phyloP scores from a whole-genome alignment of 2,888 invertebrate genomes.

The Anodontia alba region DNA sequence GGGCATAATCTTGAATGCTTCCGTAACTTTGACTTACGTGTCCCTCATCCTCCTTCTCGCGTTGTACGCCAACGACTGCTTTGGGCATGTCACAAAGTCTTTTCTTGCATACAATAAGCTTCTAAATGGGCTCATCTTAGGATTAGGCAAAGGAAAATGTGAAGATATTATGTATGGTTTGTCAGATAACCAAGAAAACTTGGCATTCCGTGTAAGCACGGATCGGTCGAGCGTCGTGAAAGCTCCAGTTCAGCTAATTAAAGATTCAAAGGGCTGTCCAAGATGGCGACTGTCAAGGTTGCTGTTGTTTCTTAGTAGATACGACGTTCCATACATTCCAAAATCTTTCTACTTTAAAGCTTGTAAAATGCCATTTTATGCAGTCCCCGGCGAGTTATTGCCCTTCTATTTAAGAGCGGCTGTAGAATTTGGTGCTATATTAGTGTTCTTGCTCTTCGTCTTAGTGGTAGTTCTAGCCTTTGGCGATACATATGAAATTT shows the following conservation, averaged over 20 bases:
- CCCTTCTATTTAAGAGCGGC: conserved; percentile 49
- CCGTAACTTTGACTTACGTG: conserved; percentile 66
- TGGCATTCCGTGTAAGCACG: conserved; percentile 11
- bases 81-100: conserved; percentile 70
- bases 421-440: conserved; percentile 47
- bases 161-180: not conserved
- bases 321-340: conserved; percentile 59
- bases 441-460: conserved; percentile 64
- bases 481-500: conserved; percentile 64
- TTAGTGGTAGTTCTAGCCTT: conserved; percentile 63
- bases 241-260: not conserved
- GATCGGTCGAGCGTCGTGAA: not conserved
- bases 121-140: not conserved
- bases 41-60: conserved; percentile 66
- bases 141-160: not conserved
- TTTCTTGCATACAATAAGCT: conserved; percentile 75
- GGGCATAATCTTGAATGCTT: conserved; percentile 76
- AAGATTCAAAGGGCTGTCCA: conserved; percentile 30
- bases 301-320: conserved; percentile 37
- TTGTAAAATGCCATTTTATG: conserved; percentile 59
- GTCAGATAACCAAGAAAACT: conserved; percentile 12
- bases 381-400: conserved; percentile 60
- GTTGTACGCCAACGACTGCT: conserved; percentile 73
- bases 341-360: conserved; percentile 61
- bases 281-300: conserved; percentile 73